phyloP scores from a whole-genome alignment of 2,888 invertebrate species.

The Xiphydria camelus region DNA sequence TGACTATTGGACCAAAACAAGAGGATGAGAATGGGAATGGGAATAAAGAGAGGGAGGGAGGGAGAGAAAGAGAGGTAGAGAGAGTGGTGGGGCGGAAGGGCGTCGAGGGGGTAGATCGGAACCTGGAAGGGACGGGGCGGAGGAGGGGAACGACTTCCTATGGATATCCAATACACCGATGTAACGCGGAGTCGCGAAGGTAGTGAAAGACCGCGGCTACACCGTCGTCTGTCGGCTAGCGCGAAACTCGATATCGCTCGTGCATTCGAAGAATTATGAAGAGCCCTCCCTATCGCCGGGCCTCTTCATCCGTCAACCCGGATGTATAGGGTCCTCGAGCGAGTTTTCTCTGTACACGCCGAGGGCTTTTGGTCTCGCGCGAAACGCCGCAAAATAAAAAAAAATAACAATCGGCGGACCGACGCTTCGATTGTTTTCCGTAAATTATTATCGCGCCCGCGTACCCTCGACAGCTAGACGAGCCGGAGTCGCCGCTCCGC shows the following conservation, averaged over 20 bases:
- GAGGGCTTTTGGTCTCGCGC: constrained; percentile 29
- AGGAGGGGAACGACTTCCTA: constrained; percentile 27
- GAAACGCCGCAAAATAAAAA: not conserved
- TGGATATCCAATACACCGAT: constrained; percentile 60
- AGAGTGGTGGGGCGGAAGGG: constrained; percentile 15
- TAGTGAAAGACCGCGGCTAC: constrained; percentile 57
- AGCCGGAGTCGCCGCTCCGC: too few species aligned
- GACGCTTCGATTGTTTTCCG: not conserved
- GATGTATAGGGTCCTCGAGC: constrained; percentile 34
- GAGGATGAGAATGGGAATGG: constrained; percentile 49
- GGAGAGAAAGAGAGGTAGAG: constrained; percentile 15
- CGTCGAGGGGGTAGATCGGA: too few species aligned
- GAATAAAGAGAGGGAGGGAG: constrained; percentile 39
- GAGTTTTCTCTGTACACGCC: constrained; percentile 26
- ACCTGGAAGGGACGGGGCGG: constrained; percentile 6
- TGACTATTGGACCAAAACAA: constrained; percentile 57
- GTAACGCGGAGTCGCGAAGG: constrained; percentile 58
- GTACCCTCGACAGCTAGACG: not conserved
- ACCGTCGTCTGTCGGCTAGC: constrained; percentile 33
- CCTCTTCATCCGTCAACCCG: constrained; percentile 27
- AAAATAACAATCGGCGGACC: not conserved
- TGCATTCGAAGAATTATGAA: constrained; percentile 31
- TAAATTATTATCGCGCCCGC: not conserved
- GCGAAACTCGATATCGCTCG: constrained; percentile 29
- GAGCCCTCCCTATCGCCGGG: too few species aligned